phyloP scores from a whole-genome alignment of 2,113 vertebrate species.

The Glareola pratincola region DNA sequence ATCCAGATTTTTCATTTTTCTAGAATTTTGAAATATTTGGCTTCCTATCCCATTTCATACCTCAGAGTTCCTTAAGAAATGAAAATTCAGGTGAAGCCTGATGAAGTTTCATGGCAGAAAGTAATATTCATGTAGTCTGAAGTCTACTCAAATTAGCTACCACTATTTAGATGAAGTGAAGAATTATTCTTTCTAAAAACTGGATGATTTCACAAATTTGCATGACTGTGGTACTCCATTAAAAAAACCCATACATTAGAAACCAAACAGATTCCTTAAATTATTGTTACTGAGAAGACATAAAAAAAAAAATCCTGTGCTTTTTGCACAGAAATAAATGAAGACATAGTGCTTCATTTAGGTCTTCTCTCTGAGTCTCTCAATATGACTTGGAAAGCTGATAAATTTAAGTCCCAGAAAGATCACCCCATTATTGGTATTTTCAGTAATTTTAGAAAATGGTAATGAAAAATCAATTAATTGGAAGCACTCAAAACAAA shows the following conservation, averaged over 20 bases:
- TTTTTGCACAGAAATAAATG: background rate
- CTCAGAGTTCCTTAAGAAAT: background rate
- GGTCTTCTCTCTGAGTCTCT: background rate
- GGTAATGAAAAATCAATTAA: background rate
- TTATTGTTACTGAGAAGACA: background rate
- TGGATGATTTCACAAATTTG: background rate
- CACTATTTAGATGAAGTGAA: background rate
- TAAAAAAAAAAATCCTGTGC: background rate
- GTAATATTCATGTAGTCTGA: background rate
- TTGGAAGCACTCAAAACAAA: background rate
- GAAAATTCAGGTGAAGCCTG: background rate
- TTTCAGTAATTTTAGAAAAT: conserved; percentile 24
- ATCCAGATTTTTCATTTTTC: background rate
- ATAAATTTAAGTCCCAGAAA: background rate
- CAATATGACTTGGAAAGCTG: background rate
- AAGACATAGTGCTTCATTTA: background rate
- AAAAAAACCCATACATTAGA: background rate
- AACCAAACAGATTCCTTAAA: background rate
- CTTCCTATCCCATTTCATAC: background rate
- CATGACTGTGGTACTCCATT: background rate
- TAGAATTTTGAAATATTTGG: background rate
- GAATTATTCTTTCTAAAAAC: background rate
- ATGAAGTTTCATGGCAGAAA: background rate
- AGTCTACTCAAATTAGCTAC: background rate
- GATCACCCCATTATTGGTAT: background rate